Percentiles rank a stretch among this genome's conserved stretches.
phyloP scores from a whole-genome alignment of 2,113 vertebrate species.

The Cololabis saira region DNA sequence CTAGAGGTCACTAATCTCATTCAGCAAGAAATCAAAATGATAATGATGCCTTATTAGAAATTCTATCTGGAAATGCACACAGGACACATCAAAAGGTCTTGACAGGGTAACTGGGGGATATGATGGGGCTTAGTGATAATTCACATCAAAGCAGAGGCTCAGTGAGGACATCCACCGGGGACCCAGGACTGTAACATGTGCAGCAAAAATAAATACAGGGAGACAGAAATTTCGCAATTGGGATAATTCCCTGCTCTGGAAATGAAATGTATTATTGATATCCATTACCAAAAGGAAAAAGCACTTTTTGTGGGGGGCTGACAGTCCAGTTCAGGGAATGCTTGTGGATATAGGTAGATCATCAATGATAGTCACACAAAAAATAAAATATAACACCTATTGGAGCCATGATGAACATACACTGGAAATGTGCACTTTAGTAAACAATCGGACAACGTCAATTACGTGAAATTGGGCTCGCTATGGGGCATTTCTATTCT shows the following conservation, averaged over 20 bases:
- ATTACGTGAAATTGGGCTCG: slow-evolving; percentile 80
- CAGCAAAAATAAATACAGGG: slow-evolving; percentile 75
- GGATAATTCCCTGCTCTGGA: slow-evolving; percentile 74
- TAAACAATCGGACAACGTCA: slow-evolving; percentile 76
- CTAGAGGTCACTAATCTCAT: slow-evolving; percentile 75
- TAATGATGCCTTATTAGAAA: slow-evolving; percentile 80
- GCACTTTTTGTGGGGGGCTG: slow-evolving; percentile 54
- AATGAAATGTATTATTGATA: slow-evolving; percentile 77
- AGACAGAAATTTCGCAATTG: slow-evolving; percentile 70
- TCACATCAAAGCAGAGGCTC: slow-evolving; percentile 74
- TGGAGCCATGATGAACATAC: slow-evolving; percentile 73
- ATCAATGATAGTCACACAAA: slow-evolving; percentile 76
- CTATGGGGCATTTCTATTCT: slow-evolving; percentile 63
- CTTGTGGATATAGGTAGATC: slow-evolving; percentile 69
- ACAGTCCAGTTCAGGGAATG: slow-evolving; percentile 72
- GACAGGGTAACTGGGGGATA: slow-evolving; percentile 64
- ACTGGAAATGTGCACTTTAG: slow-evolving; percentile 79
- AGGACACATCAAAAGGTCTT: slow-evolving; percentile 80
- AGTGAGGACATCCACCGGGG: slow-evolving; percentile 56
- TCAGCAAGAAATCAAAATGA: slow-evolving; percentile 80
- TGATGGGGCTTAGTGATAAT: slow-evolving; percentile 72
- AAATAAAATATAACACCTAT: slow-evolving; percentile 78
- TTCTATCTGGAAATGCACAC: slow-evolving; percentile 75
- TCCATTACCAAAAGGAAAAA: slow-evolving; percentile 67
- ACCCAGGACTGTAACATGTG: slow-evolving; percentile 54